Base-by-base conservation (phyloP, 2,888 invertebrate genomes). In the Prosopocoilus inquinatus region DNA sequence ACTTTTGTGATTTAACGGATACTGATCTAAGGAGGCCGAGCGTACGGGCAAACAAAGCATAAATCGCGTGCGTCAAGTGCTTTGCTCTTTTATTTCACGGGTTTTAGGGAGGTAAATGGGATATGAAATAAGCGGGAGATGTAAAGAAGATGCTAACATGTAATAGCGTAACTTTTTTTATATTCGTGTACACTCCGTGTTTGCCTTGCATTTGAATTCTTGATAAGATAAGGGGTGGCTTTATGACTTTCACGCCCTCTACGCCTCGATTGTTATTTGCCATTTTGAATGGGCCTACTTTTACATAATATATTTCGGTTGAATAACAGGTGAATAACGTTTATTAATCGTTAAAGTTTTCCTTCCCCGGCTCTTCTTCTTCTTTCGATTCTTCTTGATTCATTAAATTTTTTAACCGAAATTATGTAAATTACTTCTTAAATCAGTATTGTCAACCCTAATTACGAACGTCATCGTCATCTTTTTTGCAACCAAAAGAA, bases 71-170 rank as follows among this genome's bases (percentile, higher is more conserved):
- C 59, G 49, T 58, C 51, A 58, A 59, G 55, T 54, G 50, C 53
- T 60, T 60, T 59, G 63, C 58, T 61, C 58, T 66, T 70, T 70
- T 67, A 69, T 69, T 68, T 70, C 68, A 68, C 67, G 68, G 67
- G 60, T 67, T 66, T 67, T 66, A 63, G 68, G 63, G 66, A 58
- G 63, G 63, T 67, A 70, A 68, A 70, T 70, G 70, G 67, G 69
- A 68, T 70, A 70, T 70, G 68, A 70, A 68, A 70, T 70, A 67
- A 70, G 64, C 64, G 58, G 51, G 60, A 58, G 59, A 59, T 59
- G 59, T 57, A 61, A 65, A 62, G 63, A 65, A 61, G 65, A 63
- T 62, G 64, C 61, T 61, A 63, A 65, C 61, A 61, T 62, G 65
- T 64, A 66, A 65, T 65, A 63, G 64, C 63, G 54, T 54, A 64